phyloP scores from a whole-genome alignment of 2,888 invertebrate species.

The Coecobrya sp. region DNA sequence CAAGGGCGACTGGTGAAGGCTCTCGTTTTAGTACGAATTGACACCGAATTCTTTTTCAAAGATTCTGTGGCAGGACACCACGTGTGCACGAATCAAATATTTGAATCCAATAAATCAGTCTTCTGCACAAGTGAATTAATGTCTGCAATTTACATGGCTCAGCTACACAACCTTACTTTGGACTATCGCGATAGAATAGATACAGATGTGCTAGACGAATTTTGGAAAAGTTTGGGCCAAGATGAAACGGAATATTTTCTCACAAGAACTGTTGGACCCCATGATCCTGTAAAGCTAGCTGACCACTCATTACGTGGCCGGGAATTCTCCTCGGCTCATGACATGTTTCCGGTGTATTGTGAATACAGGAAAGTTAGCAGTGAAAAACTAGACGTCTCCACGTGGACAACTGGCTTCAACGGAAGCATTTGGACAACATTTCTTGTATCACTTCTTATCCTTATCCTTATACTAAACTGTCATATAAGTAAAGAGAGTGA shows the following conservation, averaged over 20 bases:
- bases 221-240: too few species aligned
- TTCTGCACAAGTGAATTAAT: not conserved
- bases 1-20: not conserved
- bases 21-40: not conserved
- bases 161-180: not conserved
- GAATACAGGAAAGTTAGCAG: not conserved
- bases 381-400: not conserved
- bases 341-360: constrained; percentile 3
- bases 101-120: not conserved
- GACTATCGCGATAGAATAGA: not conserved
- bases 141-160: not conserved
- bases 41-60: not conserved
- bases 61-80: not conserved
- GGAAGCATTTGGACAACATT: not conserved
- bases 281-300: not conserved
- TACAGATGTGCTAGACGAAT: not conserved
- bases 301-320: not conserved
- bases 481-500: not conserved
- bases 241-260: not conserved
- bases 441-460: not conserved
- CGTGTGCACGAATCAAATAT: not conserved
- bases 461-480: not conserved
- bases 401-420: not conserved
- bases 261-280: not conserved
- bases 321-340: not conserved